Base-by-base conservation (phyloP, 2,888 invertebrate species). In the Drosophila diplacantha region DNA sequence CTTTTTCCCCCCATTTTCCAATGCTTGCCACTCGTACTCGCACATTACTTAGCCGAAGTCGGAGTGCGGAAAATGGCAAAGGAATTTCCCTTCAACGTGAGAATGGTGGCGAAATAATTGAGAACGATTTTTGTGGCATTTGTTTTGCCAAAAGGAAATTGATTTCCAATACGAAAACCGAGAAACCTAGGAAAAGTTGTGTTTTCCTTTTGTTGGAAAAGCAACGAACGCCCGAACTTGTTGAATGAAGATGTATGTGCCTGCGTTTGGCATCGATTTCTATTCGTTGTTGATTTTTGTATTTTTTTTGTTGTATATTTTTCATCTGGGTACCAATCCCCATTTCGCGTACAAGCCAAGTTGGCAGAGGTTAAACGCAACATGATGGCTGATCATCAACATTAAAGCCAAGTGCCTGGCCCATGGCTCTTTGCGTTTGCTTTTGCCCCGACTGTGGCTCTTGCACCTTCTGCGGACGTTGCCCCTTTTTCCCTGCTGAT, bases 321-420 rank as follows among this genome's bases (percentile, higher is more conserved):
- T 47, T 39, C 20, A 31, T 24, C 32, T 53, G 18, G 29, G 26
- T 37, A 32, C 47, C 58, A 39, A 46, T 26, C 44, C 44, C 44
- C 46, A 39, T 31, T 55, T 37, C 47, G 37, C 50, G 22, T 50
- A 50, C 54, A 55, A 55, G 54, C 50, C 43, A 55, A 47, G 56
- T 56, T 46, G 56, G 50, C 76, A 79, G 81, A 81, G 78, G 78
- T 79, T 79, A 79, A 81, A 65, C 66, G 68, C 75, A 61, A 47
- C 68, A 47, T 61, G 60, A 61, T 73, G 71, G 56, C 66, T 64
- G 74, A 78, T 76, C 64, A 69, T 72, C 72, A 61, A 58, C 72
- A 58, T 72, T 66, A 69, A 39, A 62, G 75, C 46, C 71, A 66
- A 58, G 65, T 56, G 60, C 69, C 65, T 63, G 35, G 58, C 49